These are phyloP conservation scores for Gulo gulo DNA, from an alignment of 2,113 vertebrate genomes.

Conservation along the genomic window DNA sequence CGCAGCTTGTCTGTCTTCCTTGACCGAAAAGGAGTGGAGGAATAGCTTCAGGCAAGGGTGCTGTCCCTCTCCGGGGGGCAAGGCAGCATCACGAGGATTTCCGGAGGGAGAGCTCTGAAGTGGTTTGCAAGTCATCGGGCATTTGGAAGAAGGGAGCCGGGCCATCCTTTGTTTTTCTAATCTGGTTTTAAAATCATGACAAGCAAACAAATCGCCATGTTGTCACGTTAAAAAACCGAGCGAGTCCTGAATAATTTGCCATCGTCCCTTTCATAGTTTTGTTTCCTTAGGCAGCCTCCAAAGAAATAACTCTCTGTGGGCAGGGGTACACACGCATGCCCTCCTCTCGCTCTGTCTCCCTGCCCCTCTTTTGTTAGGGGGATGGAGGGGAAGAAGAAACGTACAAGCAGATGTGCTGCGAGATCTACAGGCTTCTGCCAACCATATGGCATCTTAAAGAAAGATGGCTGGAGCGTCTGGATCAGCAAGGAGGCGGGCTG, in stretches of 20 bases:
- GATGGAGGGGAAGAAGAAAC: slow-evolving; percentile 89
- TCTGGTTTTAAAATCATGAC: slow-evolving; percentile 69
- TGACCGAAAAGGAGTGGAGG: slow-evolving; percentile 71
- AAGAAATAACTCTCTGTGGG: slow-evolving; percentile 19
- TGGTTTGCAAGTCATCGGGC: neutral
- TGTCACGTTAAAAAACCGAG: slow-evolving; percentile 56
- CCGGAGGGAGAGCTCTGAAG: neutral
- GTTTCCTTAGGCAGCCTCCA: slow-evolving; percentile 71
- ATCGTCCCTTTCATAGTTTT: slow-evolving; percentile 66
- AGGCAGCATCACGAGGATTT: slow-evolving; percentile 69
- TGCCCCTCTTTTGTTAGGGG: slow-evolving; percentile 84
- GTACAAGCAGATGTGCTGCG: slow-evolving; percentile 99
- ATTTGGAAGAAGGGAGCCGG: neutral
- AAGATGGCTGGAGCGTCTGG: slow-evolving; percentile 99
- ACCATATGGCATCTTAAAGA: slow-evolving; percentile 99
- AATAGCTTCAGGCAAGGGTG: slow-evolving; percentile 43
- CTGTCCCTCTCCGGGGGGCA: slow-evolving; percentile 58
- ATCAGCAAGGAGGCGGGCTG: slow-evolving; percentile 91
- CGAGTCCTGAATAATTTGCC: slow-evolving; percentile 54
- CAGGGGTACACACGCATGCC: neutral
- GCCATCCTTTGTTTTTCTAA: slow-evolving; percentile 73
- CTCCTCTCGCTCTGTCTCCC: slow-evolving; percentile 57
- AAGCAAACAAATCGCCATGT: slow-evolving; percentile 45
- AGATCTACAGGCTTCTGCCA: slow-evolving; percentile 99
- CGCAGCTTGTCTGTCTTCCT: slow-evolving; percentile 72